phyloP scores from a whole-genome alignment of 2,797 vertebrate species.

The Dallia pectoralis region DNA sequence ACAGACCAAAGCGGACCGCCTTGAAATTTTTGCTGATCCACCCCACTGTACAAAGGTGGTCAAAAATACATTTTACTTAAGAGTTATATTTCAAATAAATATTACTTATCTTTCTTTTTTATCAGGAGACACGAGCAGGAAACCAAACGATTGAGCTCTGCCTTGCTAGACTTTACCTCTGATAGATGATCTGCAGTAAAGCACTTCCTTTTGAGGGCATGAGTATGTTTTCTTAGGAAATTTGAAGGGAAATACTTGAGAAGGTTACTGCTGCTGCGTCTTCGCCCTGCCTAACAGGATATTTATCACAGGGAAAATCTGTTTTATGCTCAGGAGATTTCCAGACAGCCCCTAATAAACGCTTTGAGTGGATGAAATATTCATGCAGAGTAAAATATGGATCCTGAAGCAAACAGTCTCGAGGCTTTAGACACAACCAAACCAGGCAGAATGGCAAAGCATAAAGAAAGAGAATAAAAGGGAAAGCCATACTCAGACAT shows the following conservation, averaged over 20 bases:
- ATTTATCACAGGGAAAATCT: conserved; percentile 64
- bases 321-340: conserved; percentile 63
- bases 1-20: no score
- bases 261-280: conserved; percentile 26
- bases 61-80: no score
- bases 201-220: background rate
- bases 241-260: conserved; percentile 39
- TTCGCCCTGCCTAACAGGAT: conserved; percentile 34
- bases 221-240: conserved; percentile 25
- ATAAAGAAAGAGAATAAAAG: conserved; percentile 13
- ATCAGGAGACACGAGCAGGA: background rate
- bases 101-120: no score
- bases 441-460: conserved; percentile 39
- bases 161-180: background rate
- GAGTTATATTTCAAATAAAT: no score
- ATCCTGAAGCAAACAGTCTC: conserved; percentile 61
- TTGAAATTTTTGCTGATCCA: no score
- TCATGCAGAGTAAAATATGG: conserved; percentile 73
- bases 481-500: conserved; percentile 24
- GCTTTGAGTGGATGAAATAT: conserved; percentile 71
- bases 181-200: background rate
- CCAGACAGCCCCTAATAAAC: conserved; percentile 67
- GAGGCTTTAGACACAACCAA: conserved; percentile 61
- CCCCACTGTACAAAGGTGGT: no score
- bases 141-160: background rate